A percentile compares a stretch with the other conserved stretches of the same genome.
Conservation (phyloP, 2,888 invertebrate species). For the Ceriagrion tenellum region DNA sequence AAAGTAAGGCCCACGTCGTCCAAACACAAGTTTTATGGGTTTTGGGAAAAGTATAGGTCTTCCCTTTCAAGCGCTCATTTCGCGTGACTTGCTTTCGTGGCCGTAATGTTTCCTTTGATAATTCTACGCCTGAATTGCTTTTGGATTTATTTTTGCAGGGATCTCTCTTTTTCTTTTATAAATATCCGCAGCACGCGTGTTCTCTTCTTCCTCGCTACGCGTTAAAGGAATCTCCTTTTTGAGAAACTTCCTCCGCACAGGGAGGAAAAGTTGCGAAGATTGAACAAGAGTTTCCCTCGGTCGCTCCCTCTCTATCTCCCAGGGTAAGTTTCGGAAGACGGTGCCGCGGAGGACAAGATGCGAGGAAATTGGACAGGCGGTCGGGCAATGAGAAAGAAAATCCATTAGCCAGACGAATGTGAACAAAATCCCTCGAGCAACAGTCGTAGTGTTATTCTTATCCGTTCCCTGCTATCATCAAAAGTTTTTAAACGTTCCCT, state of each 20-base stretch:
- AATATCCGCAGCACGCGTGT: background rate
- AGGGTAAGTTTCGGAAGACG: background rate
- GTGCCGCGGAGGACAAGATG: background rate
- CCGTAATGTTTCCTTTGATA: background rate
- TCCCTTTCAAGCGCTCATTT: background rate
- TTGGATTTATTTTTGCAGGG: background rate
- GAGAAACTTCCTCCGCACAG: background rate
- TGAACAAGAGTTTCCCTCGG: background rate
- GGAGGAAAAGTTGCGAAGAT: background rate
- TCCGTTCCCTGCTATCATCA: background rate
- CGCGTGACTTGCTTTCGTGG: background rate
- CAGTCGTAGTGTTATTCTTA: background rate
- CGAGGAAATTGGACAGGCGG: constrained; percentile 4
- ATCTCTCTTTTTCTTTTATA: background rate
- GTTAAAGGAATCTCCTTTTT: background rate
- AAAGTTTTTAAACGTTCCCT: background rate
- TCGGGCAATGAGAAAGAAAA: background rate
- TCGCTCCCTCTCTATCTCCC: background rate
- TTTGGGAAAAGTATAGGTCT: background rate
- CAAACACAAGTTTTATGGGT: no score
- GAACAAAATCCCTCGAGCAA: background rate
- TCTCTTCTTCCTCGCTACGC: background rate
- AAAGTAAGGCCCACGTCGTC: no score
- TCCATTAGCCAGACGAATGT: background rate
- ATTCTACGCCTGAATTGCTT: background rate